Conservation (phyloP, 2,797 vertebrate genomes). For the Glyptemys insculpta region DNA sequence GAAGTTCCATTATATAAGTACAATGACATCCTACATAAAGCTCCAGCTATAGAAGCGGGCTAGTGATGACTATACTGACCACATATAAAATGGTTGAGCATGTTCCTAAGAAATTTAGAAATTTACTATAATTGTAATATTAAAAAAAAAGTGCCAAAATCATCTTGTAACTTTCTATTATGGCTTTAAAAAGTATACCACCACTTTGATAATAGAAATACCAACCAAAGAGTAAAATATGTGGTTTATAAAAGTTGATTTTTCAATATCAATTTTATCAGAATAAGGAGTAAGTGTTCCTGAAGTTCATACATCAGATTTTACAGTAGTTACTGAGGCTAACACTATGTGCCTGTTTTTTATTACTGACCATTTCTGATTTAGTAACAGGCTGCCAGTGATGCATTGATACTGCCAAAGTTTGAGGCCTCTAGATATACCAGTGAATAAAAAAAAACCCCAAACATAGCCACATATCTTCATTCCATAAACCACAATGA, state of each 20-base stretch:
- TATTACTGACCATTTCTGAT: slow-evolving; percentile 15
- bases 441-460: neutral
- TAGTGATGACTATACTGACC: neutral
- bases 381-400: neutral
- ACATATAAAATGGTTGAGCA: neutral
- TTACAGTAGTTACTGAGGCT: neutral
- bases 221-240: neutral
- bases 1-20: neutral
- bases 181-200: neutral
- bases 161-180: neutral
- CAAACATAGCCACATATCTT: accelerated
- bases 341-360: neutral
- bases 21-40: neutral
- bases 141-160: neutral
- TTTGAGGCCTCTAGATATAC: neutral
- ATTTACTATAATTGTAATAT: neutral
- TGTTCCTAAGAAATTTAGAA: neutral
- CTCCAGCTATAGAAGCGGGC: neutral
- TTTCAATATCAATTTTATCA: neutral
- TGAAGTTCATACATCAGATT: neutral
- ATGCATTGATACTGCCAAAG: neutral
- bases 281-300: accelerated
- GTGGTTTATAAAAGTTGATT: neutral
- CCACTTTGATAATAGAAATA: neutral
- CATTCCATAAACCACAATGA: accelerated